phyloP scores from a whole-genome alignment of 2,113 vertebrate species.

The Cichladusa arquata region DNA sequence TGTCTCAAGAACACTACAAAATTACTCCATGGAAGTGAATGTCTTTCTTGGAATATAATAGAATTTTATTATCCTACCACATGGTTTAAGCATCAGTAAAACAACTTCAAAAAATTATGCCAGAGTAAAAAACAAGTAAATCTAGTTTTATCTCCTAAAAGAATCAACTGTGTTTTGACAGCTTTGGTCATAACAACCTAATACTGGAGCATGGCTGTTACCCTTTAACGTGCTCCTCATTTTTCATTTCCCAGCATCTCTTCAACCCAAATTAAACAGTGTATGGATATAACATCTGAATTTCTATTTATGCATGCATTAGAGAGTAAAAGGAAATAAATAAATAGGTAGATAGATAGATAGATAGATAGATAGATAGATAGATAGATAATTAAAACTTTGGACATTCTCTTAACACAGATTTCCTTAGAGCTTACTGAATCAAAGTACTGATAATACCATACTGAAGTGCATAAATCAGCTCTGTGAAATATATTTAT shows the following conservation, averaged over 20 bases:
- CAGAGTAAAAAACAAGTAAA: not conserved
- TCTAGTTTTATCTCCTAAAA: not conserved
- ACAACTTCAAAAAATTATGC: not conserved
- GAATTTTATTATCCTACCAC: not conserved
- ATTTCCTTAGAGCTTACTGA: not conserved
- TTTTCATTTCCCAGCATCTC: not conserved
- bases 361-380: not conserved
- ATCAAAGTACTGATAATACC: not conserved
- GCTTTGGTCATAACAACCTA: not conserved
- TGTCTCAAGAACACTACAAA: not conserved
- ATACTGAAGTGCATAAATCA: not conserved
- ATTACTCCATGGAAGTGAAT: not conserved
- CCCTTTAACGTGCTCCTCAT: not conserved
- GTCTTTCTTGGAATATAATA: not conserved
- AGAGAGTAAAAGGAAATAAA: not conserved
- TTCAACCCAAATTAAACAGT: not conserved
- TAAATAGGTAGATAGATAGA: not conserved
- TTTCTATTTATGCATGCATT: not conserved
- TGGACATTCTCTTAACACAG: not conserved
- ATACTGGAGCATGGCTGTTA: fast-evolving
- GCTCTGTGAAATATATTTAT: not conserved
- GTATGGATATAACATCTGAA: not conserved
- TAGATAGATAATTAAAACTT: not conserved
- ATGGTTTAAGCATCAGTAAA: not conserved
- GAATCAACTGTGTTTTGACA: not conserved